Conservation (phyloP, 35 echinoderm and acorn worm species). For the Apostichopus parvimensis region DNA sequence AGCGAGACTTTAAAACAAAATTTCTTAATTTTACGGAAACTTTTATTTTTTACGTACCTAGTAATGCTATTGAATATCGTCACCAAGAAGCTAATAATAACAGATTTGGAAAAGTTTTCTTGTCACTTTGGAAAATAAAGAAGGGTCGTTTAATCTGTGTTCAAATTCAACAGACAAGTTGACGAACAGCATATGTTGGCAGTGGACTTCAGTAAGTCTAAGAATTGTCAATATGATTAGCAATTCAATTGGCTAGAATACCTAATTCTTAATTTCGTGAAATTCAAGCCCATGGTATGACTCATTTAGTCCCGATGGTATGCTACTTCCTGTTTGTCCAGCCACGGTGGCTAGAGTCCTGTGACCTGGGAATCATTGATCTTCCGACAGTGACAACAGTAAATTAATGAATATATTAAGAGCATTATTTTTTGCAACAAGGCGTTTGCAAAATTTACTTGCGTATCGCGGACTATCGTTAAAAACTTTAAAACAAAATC, state of each 20-base stretch:
- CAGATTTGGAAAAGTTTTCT: too few relatives aligned
- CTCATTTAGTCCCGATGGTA: constrained; percentile 6
- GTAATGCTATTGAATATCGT: too few relatives aligned
- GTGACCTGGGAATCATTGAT: constrained; percentile 17
- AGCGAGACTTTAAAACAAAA: too few relatives aligned
- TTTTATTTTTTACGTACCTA: too few relatives aligned
- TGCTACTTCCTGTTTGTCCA: constrained; percentile 13
- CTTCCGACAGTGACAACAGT: not conserved
- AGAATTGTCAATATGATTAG: not conserved
- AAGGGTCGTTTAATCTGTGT: not conserved
- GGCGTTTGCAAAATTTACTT: too few relatives aligned
- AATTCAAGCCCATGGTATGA: constrained; percentile 14
- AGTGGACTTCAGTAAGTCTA: too few relatives aligned
- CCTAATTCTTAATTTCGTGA: not conserved
- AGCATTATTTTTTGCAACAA: not conserved
- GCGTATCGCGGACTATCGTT: too few relatives aligned
- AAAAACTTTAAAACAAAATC: too few relatives aligned
- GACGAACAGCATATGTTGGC: not conserved
- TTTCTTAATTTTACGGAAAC: too few relatives aligned
- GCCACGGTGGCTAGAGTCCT: constrained; percentile 2
- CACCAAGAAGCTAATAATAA: too few relatives aligned
- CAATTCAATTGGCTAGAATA: constrained; percentile 27
- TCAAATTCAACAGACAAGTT: not conserved
- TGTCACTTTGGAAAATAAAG: too few relatives aligned
- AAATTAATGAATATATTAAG: not conserved